phyloP scores from a whole-genome alignment of 2,888 invertebrate genomes.

The Germaria angustata region DNA sequence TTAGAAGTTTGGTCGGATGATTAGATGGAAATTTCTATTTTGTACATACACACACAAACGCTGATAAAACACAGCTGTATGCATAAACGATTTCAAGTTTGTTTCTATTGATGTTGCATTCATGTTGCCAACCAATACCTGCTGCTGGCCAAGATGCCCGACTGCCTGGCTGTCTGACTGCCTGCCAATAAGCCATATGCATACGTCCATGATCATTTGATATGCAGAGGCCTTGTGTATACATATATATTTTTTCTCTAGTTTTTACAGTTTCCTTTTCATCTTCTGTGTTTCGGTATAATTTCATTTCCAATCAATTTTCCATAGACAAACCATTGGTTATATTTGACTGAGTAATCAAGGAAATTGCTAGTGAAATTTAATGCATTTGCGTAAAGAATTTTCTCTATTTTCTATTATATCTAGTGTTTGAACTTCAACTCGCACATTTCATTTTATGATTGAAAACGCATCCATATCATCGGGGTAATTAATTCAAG shows the following conservation, averaged over 20 bases:
- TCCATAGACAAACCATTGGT: constrained; percentile 51
- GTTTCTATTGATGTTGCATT: background rate
- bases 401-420: background rate
- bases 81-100: constrained; percentile 29
- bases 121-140: constrained; percentile 4
- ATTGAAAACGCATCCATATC: background rate
- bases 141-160: background rate
- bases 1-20: background rate
- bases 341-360: constrained; percentile 55
- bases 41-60: background rate
- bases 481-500: constrained; percentile 22
- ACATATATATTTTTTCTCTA: background rate
- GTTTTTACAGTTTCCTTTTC: background rate
- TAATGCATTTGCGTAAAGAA: constrained; percentile 14
- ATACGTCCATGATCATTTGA: constrained; percentile 13
- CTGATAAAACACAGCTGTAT: background rate
- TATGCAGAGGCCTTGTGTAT: constrained; percentile 26
- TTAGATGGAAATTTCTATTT: constrained; percentile 4
- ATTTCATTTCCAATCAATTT: constrained; percentile 62
- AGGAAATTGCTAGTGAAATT: constrained; percentile 50
- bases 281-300: constrained; percentile 32
- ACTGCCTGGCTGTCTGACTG: background rate
- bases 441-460: background rate
- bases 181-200: constrained; percentile 25
- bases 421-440: constrained; percentile 4